Evolutionary conservation across 1,140 invertebrate species (phyloP).

Genomic region (Latrodectus geometricus): DNA sequence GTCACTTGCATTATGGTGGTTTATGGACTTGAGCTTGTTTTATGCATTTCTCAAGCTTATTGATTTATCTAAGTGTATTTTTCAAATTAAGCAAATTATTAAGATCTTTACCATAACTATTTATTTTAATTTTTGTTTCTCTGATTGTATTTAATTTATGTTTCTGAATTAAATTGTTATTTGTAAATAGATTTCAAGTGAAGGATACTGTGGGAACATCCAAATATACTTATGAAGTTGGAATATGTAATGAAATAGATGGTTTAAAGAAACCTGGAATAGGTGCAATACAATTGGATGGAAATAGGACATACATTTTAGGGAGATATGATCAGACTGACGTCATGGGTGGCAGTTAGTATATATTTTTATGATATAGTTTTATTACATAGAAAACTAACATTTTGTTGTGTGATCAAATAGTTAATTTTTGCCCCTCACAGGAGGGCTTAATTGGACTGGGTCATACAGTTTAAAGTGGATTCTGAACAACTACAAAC

Average conservation of each 20-base stretch:
- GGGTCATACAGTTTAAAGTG: neutral
- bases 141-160: neutral
- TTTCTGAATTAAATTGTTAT: neutral
- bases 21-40: too few relatives aligned
- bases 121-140: neutral
- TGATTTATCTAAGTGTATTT: neutral
- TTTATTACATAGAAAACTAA: too few relatives aligned
- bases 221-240: conserved; percentile 42
- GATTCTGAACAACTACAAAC: neutral
- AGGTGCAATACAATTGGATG: conserved; percentile 18
- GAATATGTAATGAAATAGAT: conserved; percentile 32
- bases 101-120: neutral
- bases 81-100: neutral
- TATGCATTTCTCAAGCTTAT: neutral
- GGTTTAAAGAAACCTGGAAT: neutral
- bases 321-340: conserved; percentile 23
- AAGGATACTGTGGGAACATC: conserved; percentile 16
- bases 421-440: too few relatives aligned
- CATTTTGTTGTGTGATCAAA: too few relatives aligned
- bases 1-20: too few relatives aligned
- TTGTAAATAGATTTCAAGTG: conserved; percentile 39
- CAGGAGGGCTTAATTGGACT: neutral
- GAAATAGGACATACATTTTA: neutral
- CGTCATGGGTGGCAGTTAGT: conserved; percentile 44
- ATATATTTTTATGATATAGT: too few relatives aligned